Base-by-base conservation (phyloP, 2,888 invertebrate genomes). In the Listrodromus nycthemerus region DNA sequence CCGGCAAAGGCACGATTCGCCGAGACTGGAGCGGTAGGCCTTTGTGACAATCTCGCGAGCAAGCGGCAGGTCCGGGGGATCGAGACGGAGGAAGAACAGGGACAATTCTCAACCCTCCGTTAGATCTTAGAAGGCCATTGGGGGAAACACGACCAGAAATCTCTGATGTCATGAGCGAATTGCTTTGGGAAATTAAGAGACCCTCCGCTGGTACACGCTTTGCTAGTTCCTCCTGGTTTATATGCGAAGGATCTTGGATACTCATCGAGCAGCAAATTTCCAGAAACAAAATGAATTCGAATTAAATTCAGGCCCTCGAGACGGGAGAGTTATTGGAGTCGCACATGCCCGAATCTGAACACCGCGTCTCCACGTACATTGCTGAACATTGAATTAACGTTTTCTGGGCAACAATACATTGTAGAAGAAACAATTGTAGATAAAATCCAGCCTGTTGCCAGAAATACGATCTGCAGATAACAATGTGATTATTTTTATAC, bases 231-330 rank as follows among this genome's bases (percentile, higher is more conserved):
- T 50, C 41, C 16, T 63, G 27, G 55, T 52, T n/a, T 55, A 24
- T 37, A 33, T 74, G 66, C 33, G 61, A 61, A 21, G 45, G 65
- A 52, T 69, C 75, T 41, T n/a, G 58, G 52, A 75, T 41, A 71
- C 65, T 52, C 70, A 52, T 37, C 67, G 55, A 65, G n/a, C 55
- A 71, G 66, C 41, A 45, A 55, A 45, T 33, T 33, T 19, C 33
- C 50, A 19, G 61, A 37, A 73, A 41, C 41, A 73, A 73, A 78
- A 78, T 82, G 77, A 78, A 82, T 82, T 82, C 58, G 77, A 78
- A 78, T 82, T 73, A 78, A 66, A 67, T 78, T 67, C 10, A n/a
- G 21, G 10, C 67, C 16, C 50, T 70, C 67, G 82, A 71, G 33
- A 37, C 71, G 66, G 41, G 27, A 67, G 71, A 50, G 77, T 78